These are phyloP conservation scores for Sinosuthora webbiana DNA, from an alignment of 2,113 vertebrate genomes.

Conservation along the genomic window DNA sequence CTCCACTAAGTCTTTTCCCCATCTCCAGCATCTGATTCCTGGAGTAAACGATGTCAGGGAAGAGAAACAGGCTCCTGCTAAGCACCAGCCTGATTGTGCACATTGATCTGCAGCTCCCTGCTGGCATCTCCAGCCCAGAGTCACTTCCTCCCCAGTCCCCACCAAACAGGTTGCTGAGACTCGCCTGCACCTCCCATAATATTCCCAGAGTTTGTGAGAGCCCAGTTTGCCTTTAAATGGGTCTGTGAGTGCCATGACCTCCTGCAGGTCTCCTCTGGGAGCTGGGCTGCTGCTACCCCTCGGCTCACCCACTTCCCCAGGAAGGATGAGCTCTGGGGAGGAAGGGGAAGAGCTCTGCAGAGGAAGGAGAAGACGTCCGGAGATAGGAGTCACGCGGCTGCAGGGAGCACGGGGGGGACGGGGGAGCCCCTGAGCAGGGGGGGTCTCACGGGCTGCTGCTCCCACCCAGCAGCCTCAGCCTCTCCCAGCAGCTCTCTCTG, in stretches of 20 bases:
- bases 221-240: background rate
- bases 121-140: background rate
- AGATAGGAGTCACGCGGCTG: background rate
- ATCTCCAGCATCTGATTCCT: background rate
- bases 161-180: background rate
- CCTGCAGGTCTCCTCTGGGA: background rate
- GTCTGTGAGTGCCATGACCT: background rate
- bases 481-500: background rate
- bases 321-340: background rate
- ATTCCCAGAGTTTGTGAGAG: background rate
- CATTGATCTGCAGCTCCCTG: background rate
- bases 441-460: background rate
- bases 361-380: background rate
- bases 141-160: background rate
- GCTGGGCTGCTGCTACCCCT: background rate
- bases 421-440: background rate
- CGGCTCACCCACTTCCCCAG: background rate
- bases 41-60: background rate
- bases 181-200: background rate
- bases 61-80: background rate
- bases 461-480: background rate
- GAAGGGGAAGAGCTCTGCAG: background rate
- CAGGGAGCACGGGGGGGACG: background rate
- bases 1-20: background rate
- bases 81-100: background rate